These are phyloP conservation scores for Beris morrisii DNA, from an alignment of 2,888 invertebrate genomes.

Conservation along the genomic window DNA sequence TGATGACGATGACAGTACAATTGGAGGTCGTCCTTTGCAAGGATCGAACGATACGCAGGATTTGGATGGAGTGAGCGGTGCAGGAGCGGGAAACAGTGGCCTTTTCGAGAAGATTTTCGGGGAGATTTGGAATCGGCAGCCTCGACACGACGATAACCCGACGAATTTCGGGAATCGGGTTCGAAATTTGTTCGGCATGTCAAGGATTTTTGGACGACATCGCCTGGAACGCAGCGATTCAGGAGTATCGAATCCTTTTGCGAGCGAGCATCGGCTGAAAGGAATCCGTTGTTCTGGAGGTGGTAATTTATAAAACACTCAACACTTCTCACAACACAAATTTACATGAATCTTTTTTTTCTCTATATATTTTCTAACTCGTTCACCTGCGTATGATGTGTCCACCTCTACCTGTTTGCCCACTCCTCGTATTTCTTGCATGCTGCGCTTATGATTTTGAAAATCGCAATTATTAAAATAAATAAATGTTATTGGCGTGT, in stretches of 20 bases:
- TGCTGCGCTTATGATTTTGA: conserved; percentile 17
- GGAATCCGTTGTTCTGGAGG: conserved; percentile 55
- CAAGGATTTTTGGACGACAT: conserved; percentile 32
- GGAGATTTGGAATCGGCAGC: conserved; percentile 35
- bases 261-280: conserved; percentile 51
- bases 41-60: conserved; percentile 1
- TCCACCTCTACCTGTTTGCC: not conserved
- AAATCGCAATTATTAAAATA: not conserved
- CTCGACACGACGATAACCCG: not conserved
- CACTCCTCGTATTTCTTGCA: conserved; percentile 3
- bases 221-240: conserved; percentile 33
- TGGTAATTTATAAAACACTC: conserved; percentile 45
- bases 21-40: conserved; percentile 20
- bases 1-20: conserved; percentile 22
- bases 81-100: conserved; percentile 3
- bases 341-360: conserved; percentile 37
- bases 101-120: conserved; percentile 38
- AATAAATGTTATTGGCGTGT: conserved; percentile 33
- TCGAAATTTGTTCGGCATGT: conserved; percentile 35
- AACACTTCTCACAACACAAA: not conserved
- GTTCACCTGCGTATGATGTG: conserved; percentile 3
- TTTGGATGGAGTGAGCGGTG: conserved; percentile 7
- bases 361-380: conserved; percentile 14
- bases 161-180: conserved; percentile 12
- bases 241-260: conserved; percentile 43